These are phyloP conservation scores for Nannobrachium achirus DNA, from an alignment of 2,113 vertebrate genomes.

Conservation along the genomic window DNA sequence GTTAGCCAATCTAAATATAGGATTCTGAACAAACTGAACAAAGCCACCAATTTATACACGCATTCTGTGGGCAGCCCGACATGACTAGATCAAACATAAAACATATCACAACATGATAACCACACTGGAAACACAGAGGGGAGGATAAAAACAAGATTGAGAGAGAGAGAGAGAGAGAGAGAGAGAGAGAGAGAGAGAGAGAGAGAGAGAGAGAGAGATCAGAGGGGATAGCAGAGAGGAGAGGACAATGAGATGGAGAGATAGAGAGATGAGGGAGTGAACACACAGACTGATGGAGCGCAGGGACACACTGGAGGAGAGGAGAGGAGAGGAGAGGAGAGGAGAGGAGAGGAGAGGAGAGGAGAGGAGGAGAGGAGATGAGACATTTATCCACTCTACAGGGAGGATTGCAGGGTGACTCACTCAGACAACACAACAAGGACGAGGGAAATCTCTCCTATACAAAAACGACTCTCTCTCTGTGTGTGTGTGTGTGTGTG, in stretches of 20 bases:
- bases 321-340: neutral
- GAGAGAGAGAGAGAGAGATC: neutral
- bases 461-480: too few species aligned
- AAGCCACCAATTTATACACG: too few species aligned
- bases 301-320: neutral
- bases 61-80: too few species aligned
- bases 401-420: too few species aligned
- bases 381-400: too few species aligned
- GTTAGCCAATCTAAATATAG: too few species aligned
- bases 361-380: neutral
- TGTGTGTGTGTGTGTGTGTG: conserved; percentile 2
- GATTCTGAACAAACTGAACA: too few species aligned
- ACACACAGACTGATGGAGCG: neutral
- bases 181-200: neutral
- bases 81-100: too few species aligned
- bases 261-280: neutral
- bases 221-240: neutral
- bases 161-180: conserved; percentile 1
- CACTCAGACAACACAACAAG: too few species aligned
- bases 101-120: too few species aligned
- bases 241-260: neutral
- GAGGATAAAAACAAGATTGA: conserved; percentile 20
- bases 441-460: neutral
- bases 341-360: neutral
- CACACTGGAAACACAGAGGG: too few species aligned